These are phyloP conservation scores for Cyanocitta stelleri DNA, from an alignment of 2,113 vertebrate species.

Conservation along the genomic window DNA sequence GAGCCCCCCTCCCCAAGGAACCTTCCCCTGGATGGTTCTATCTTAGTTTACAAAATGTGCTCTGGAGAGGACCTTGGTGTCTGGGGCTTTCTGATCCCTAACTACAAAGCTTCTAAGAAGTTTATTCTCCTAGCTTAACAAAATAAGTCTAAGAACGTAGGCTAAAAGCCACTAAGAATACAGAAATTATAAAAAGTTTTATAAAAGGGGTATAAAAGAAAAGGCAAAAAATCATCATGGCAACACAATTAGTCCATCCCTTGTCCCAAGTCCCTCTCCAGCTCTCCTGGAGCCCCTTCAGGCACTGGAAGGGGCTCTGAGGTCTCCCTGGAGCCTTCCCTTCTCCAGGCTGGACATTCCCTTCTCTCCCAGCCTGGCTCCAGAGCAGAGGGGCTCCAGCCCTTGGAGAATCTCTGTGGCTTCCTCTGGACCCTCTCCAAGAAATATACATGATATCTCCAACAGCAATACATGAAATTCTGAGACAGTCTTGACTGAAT, in stretches of 20 bases:
- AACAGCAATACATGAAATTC: background rate
- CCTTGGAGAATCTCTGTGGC: accelerated
- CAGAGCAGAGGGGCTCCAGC: background rate
- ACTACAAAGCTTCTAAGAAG: too few relatives aligned
- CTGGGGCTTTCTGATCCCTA: too few relatives aligned
- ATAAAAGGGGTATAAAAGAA: too few relatives aligned
- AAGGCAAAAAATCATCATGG: too few relatives aligned
- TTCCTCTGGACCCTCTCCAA: background rate
- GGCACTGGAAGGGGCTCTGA: background rate
- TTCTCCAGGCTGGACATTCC: background rate
- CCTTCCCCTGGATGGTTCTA: too few relatives aligned
- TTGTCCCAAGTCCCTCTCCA: background rate
- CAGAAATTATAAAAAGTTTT: too few relatives aligned
- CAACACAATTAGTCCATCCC: accelerated
- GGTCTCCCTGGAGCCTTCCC: accelerated
- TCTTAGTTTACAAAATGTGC: too few relatives aligned
- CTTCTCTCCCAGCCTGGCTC: background rate
- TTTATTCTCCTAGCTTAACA: too few relatives aligned
- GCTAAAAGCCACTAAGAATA: too few relatives aligned
- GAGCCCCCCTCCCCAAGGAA: too few relatives aligned
- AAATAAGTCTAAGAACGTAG: too few relatives aligned
- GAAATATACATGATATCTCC: accelerated
- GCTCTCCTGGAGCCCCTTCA: background rate
- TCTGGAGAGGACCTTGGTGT: too few relatives aligned
- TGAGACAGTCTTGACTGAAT: background rate